phyloP scores from a whole-genome alignment of 2,888 invertebrate species.

The Perdita meconis region DNA sequence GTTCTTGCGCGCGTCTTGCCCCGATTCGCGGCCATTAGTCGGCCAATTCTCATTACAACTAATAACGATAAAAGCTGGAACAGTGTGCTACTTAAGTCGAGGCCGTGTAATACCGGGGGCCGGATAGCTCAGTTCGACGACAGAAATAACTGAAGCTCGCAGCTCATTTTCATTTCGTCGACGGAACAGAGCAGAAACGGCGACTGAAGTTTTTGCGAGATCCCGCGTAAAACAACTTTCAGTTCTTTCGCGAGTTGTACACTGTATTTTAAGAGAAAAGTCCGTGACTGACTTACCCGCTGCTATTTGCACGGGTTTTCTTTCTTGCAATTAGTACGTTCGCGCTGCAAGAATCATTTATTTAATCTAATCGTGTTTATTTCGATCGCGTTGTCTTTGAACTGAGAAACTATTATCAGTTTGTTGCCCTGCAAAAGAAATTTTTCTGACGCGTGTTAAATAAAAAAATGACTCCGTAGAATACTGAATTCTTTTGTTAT shows the following conservation, averaged over 20 bases:
- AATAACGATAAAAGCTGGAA: conserved; percentile 36
- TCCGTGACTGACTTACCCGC: conserved; percentile 9
- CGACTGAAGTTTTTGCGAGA: conserved; percentile 28
- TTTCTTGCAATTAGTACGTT: conserved; percentile 30
- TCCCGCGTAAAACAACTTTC: conserved; percentile 30
- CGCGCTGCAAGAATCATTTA: conserved; percentile 22
- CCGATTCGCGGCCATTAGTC: conserved; percentile 17
- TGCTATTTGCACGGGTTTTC: background rate
- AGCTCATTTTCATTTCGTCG: conserved; percentile 37
- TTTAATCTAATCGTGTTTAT: conserved; percentile 26
- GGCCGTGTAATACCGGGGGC: background rate
- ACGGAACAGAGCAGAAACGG: conserved; percentile 13
- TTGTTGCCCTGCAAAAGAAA: too few species aligned
- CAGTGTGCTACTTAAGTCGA: background rate
- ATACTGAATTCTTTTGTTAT: too few species aligned
- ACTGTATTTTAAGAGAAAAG: conserved; percentile 34
- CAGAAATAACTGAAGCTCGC: conserved; percentile 26
- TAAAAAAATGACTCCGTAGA: too few species aligned
- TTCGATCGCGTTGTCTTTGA: background rate
- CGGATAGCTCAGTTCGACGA: background rate
- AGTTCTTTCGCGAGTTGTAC: conserved; percentile 33
- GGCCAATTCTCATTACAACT: conserved; percentile 13
- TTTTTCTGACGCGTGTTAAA: too few species aligned
- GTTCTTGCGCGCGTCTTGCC: background rate
- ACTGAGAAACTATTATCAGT: too few species aligned